Evolutionary conservation across 2,888 invertebrate genomes (phyloP).

Genomic region (Didymodactylos carnosus): DNA sequence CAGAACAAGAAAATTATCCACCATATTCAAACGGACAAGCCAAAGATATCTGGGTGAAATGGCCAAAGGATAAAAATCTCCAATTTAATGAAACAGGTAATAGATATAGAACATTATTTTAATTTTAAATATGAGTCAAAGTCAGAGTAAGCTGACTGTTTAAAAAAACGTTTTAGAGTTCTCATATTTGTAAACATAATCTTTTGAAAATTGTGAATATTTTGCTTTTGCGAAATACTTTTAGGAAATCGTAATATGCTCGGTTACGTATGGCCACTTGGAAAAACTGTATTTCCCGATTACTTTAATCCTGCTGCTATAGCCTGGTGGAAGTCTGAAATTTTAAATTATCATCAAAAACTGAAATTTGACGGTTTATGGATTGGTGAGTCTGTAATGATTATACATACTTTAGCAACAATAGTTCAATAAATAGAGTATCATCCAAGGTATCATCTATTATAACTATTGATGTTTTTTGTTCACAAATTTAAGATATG

Average conservation of each 20-base stretch:
- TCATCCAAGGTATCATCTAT: neutral
- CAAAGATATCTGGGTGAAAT: conserved; percentile 12
- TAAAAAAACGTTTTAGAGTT: no score
- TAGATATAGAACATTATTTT: conserved; percentile 18
- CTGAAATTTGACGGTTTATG: conserved; percentile 19
- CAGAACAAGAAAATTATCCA: conserved; percentile 12
- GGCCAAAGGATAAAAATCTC: conserved; percentile 12
- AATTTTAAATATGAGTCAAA: no score
- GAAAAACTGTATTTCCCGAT: conserved; percentile 20
- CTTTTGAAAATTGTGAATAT: no score
- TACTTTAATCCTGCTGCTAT: conserved; percentile 19
- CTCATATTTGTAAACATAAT: no score
- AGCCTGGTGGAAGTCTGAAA: conserved; percentile 21
- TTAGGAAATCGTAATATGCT: conserved; percentile 1
- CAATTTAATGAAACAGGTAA: conserved; percentile 12
- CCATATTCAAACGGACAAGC: conserved; percentile 5
- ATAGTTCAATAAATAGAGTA: conserved; percentile 5
- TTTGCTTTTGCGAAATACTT: no score
- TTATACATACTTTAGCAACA: no score
- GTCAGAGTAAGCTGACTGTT: no score
- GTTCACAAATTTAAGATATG: conserved; percentile 25
- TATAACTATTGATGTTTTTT: neutral
- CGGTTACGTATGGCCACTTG: conserved; percentile 14
- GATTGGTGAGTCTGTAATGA: conserved; percentile 20
- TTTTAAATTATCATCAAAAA: conserved; percentile 17